Evolutionary conservation across 1,140 invertebrate genomes (phyloP).

Genomic region (Drosophila santomea): DNA sequence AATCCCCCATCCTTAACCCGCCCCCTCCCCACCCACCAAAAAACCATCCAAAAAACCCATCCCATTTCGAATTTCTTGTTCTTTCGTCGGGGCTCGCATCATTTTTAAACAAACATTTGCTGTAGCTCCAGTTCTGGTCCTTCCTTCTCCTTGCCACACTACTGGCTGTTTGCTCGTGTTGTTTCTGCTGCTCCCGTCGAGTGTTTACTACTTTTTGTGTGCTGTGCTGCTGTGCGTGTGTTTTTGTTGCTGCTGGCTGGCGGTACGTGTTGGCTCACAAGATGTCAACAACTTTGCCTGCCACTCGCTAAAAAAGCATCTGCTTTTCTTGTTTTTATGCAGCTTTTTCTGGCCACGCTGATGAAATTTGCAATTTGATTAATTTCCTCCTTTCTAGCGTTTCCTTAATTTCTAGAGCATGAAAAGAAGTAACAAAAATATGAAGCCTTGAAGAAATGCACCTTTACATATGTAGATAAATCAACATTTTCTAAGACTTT

Average conservation of each 20-base stretch:
- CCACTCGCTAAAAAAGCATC: slow-evolving; percentile 39
- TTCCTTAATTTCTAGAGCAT: slow-evolving; percentile 25
- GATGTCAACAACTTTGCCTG: slow-evolving; percentile 77
- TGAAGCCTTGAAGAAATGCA: neutral
- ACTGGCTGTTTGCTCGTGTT: slow-evolving; percentile 32
- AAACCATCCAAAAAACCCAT: slow-evolving; percentile 10
- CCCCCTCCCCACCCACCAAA: too few relatives aligned
- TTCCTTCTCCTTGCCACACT: slow-evolving; percentile 26
- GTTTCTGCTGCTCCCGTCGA: slow-evolving; percentile 44
- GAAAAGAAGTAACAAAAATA: slow-evolving; percentile 4
- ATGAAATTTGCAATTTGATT: slow-evolving; percentile 63
- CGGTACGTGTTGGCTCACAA: slow-evolving; percentile 76
- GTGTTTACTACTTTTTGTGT: slow-evolving; percentile 72
- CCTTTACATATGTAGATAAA: too few relatives aligned
- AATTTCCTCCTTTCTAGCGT: slow-evolving; percentile 21
- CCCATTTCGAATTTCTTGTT: slow-evolving; percentile 6
- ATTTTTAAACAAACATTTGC: slow-evolving; percentile 80
- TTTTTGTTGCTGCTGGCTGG: slow-evolving; percentile 46
- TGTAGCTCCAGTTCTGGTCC: slow-evolving; percentile 11
- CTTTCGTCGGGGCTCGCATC: slow-evolving; percentile 51
- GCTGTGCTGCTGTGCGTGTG: slow-evolving; percentile 20
- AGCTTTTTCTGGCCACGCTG: slow-evolving; percentile 20
- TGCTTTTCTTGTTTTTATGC: slow-evolving; percentile 38
- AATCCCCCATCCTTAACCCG: neutral
- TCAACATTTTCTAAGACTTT: too few relatives aligned